Conservation (phyloP, 2,113 vertebrate species). For the Tachuris rubrigastra region DNA sequence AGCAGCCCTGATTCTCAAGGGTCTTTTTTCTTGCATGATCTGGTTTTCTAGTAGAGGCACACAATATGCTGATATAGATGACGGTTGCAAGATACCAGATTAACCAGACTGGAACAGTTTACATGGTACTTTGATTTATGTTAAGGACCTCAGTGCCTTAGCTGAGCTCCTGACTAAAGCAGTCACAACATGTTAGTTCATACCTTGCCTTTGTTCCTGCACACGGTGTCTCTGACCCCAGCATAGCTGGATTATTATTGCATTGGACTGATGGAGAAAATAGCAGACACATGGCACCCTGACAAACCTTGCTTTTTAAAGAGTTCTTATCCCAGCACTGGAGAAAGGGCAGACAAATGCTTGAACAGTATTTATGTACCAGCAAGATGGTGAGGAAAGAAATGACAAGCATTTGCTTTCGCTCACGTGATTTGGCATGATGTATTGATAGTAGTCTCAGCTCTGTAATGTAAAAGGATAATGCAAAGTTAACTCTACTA, state of each 20-base stretch:
- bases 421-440: conserved; percentile 13
- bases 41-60: conserved; percentile 1
- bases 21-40: neutral
- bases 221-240: neutral
- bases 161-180: neutral
- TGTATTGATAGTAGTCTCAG: neutral
- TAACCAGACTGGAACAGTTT: neutral
- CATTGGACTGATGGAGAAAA: neutral
- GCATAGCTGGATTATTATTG: neutral
- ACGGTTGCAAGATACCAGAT: neutral
- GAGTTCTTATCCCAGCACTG: neutral
- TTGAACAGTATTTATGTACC: conserved; percentile 7
- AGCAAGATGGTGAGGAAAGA: conserved; percentile 34
- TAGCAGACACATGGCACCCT: neutral
- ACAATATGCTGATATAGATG: neutral
- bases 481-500: conserved; percentile 23
- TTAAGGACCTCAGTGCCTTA: neutral
- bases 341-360: conserved; percentile 7
- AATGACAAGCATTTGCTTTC: conserved; percentile 48
- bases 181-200: neutral
- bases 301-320: neutral
- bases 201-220: neutral
- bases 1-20: conserved; percentile 1
- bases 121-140: neutral
- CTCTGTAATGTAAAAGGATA: neutral